Conservation (phyloP, 2,888 invertebrate species). For the Thymelicus sylvestris region DNA sequence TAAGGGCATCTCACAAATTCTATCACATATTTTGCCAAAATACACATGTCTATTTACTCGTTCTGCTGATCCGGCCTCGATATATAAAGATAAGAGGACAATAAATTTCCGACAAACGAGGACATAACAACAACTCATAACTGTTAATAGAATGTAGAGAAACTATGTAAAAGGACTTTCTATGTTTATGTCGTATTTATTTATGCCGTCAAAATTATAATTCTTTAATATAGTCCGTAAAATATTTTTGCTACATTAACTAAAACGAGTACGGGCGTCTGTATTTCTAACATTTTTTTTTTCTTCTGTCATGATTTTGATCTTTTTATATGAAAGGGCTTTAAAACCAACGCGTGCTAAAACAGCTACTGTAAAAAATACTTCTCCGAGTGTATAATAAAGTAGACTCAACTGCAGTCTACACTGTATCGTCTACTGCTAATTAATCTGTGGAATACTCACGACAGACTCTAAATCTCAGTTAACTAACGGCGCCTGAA, state of each 20-base stretch:
- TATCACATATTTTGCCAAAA: neutral
- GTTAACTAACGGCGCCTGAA: slow-evolving; percentile 41
- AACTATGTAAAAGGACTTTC: neutral
- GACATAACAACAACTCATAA: slow-evolving; percentile 14
- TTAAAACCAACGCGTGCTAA: no score
- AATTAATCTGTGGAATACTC: slow-evolving; percentile 26
- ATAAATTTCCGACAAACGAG: slow-evolving; percentile 50
- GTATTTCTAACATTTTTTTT: no score
- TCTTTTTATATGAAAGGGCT: no score
- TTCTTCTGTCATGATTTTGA: no score
- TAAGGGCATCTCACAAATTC: neutral
- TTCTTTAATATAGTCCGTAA: no score
- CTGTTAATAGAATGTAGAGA: neutral
- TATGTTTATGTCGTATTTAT: neutral
- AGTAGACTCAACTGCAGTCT: no score
- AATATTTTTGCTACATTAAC: no score
- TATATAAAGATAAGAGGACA: slow-evolving; percentile 50
- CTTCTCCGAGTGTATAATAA: no score
- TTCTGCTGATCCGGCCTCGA: slow-evolving; percentile 11
- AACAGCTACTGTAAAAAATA: no score
- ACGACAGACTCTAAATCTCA: slow-evolving; percentile 51
- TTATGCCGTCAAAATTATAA: neutral
- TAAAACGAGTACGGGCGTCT: no score
- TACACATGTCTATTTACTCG: neutral
- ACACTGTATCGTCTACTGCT: no score